Evolutionary conservation across 2,888 invertebrate species (phyloP).

Genomic region (Conchocele bisecta): DNA sequence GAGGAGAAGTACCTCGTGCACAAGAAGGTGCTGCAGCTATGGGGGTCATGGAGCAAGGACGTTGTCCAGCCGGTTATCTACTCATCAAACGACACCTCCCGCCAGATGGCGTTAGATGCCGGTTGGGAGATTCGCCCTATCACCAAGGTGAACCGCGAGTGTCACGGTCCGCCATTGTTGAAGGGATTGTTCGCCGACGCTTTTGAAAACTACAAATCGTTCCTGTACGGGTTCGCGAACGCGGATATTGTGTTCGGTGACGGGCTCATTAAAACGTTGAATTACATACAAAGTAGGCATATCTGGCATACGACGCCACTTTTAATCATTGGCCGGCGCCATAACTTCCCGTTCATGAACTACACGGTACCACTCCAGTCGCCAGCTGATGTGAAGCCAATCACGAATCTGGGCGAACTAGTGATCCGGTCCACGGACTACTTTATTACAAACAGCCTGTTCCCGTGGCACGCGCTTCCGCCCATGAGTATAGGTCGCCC

Average conservation of each 20-base stretch:
- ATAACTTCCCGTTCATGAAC: slow-evolving; percentile 30
- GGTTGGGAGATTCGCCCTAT: slow-evolving; percentile 10
- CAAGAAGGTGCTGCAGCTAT: slow-evolving; percentile 1
- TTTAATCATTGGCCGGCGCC: slow-evolving; percentile 28
- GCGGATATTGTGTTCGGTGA: slow-evolving; percentile 36
- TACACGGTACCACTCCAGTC: neutral
- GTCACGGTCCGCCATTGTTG: slow-evolving; percentile 29
- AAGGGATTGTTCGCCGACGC: slow-evolving; percentile 15
- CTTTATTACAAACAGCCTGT: slow-evolving; percentile 34
- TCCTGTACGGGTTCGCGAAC: slow-evolving; percentile 37
- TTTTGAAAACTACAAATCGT: slow-evolving; percentile 10
- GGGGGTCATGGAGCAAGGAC: slow-evolving; percentile 15
- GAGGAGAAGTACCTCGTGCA: slow-evolving; percentile 13
- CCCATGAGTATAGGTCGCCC: slow-evolving; percentile 30
- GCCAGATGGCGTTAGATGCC: neutral
- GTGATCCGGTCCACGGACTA: slow-evolving; percentile 41
- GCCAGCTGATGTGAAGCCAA: slow-evolving; percentile 2
- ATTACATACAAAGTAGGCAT: slow-evolving; percentile 18
- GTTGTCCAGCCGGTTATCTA: slow-evolving; percentile 18
- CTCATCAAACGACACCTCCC: slow-evolving; percentile 1
- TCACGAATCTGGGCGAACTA: slow-evolving; percentile 13
- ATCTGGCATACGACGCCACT: slow-evolving; percentile 29
- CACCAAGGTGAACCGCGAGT: neutral
- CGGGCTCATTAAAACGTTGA: slow-evolving; percentile 26
- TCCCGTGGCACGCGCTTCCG: slow-evolving; percentile 37